Evolutionary conservation across 2,797 vertebrate species (phyloP).

Genomic region (Adelosebastes latens): DNA sequence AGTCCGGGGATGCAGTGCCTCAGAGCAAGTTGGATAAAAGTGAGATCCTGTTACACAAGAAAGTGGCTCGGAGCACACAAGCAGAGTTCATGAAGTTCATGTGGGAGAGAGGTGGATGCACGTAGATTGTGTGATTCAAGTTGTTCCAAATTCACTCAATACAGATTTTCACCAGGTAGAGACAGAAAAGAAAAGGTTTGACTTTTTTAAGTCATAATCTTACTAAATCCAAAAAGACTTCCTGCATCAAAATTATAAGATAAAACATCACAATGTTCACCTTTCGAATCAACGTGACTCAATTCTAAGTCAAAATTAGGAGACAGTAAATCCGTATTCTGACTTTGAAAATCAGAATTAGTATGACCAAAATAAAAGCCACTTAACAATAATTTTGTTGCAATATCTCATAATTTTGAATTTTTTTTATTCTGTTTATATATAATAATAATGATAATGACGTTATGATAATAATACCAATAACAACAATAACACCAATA

Average conservation of each 20-base stretch:
- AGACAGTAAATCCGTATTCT: neutral
- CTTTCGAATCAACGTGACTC: neutral
- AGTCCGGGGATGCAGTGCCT: neutral
- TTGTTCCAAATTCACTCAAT: neutral
- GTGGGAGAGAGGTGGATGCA: neutral
- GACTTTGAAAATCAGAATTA: neutral
- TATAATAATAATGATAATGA: no score
- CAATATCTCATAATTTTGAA: neutral
- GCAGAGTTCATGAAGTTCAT: conserved; percentile 9
- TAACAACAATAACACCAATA: no score
- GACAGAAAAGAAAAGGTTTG: neutral
- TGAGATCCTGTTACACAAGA: conserved; percentile 38
- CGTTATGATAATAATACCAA: no score
- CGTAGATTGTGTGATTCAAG: neutral
- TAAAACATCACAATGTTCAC: neutral
- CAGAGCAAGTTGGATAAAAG: conserved; percentile 14
- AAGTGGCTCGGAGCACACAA: conserved; percentile 12
- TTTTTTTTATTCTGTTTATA: no score
- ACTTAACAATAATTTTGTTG: neutral
- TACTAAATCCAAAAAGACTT: neutral
- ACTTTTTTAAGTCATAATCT: neutral
- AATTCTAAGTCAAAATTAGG: neutral
- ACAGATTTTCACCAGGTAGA: neutral
- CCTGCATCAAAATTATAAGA: neutral
- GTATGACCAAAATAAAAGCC: neutral